These are phyloP conservation scores for Sabatieria punctata DNA, from an alignment of 2,888 invertebrate genomes.

Conservation along the genomic window DNA sequence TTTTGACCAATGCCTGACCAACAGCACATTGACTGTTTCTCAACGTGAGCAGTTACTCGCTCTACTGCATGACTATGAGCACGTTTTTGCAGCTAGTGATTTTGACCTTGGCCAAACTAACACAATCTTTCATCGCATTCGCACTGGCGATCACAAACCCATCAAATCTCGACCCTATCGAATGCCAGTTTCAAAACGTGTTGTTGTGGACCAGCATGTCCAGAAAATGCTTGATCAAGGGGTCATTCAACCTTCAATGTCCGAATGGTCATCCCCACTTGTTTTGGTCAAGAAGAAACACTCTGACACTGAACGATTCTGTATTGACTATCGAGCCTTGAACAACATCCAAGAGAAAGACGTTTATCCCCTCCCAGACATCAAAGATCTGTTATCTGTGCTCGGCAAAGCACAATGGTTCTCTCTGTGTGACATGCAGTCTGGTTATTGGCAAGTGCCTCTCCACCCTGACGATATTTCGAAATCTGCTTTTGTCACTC, in stretches of 20 bases:
- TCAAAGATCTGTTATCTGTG: constrained; percentile 8
- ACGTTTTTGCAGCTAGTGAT: not conserved
- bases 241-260: constrained; percentile 15
- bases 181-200: not conserved
- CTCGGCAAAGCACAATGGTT: constrained; percentile 8
- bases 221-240: not conserved
- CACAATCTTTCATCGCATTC: not conserved
- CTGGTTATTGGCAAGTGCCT: constrained; percentile 13
- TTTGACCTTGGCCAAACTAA: not conserved
- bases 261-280: constrained; percentile 27
- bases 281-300: constrained; percentile 27
- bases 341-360: constrained; percentile 12
- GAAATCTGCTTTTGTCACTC: constrained; percentile 16
- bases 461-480: constrained; percentile 10
- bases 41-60: too few relatives aligned
- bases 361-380: constrained; percentile 9
- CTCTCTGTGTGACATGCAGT: constrained; percentile 10
- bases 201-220: not conserved
- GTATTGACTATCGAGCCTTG: constrained; percentile 15
- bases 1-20: too few relatives aligned
- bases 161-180: not conserved
- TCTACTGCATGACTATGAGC: too few relatives aligned
- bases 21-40: too few relatives aligned
- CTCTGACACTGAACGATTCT: constrained; percentile 14
- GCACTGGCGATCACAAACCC: not conserved